Conservation (phyloP, 2,797 vertebrate genomes). For the Gadopsis bispinosus region DNA sequence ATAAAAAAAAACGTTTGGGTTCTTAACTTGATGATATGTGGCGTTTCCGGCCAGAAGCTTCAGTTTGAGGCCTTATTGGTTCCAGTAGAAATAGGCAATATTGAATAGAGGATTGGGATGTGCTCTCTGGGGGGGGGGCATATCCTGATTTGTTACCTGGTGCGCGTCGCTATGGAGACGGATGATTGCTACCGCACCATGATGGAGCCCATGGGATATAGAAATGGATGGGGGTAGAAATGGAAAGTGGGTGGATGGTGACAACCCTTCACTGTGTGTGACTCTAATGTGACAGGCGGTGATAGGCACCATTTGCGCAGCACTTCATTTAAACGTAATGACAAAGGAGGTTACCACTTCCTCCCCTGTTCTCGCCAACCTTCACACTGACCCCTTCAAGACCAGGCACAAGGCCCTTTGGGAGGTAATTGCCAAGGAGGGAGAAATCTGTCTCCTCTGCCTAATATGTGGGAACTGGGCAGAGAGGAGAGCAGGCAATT, state of each 20-base stretch:
- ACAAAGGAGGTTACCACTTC: slow-evolving; percentile 48
- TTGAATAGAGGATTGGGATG: slow-evolving; percentile 44
- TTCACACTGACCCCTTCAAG: slow-evolving; percentile 46
- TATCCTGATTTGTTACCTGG: slow-evolving; percentile 65
- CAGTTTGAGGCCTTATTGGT: slow-evolving; percentile 45
- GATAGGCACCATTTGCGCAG: slow-evolving; percentile 61
- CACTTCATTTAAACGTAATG: slow-evolving; percentile 63
- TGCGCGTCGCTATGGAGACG: slow-evolving; percentile 73
- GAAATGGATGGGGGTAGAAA: slow-evolving; percentile 58
- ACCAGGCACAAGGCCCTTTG: slow-evolving; percentile 45
- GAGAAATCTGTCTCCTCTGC: slow-evolving; percentile 38
- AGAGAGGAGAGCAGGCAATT: slow-evolving; percentile 42
- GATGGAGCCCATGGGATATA: slow-evolving; percentile 64
- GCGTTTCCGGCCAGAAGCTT: slow-evolving; percentile 26
- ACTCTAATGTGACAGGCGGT: slow-evolving; percentile 66
- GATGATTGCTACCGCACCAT: slow-evolving; percentile 47
- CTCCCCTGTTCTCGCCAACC: slow-evolving; percentile 36
- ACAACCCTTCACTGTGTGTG: slow-evolving; percentile 56
- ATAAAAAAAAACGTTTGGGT: slow-evolving; percentile 30
- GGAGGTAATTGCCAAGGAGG: slow-evolving; percentile 59
- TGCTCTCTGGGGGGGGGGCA: slow-evolving; percentile 32
- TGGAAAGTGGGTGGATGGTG: slow-evolving; percentile 54
- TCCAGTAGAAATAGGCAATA: slow-evolving; percentile 55
- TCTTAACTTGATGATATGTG: slow-evolving; percentile 49
- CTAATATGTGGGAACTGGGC: slow-evolving; percentile 53